Evolutionary conservation across 2,888 invertebrate species (phyloP).

Genomic region (Drosophila austrosaltans): DNA sequence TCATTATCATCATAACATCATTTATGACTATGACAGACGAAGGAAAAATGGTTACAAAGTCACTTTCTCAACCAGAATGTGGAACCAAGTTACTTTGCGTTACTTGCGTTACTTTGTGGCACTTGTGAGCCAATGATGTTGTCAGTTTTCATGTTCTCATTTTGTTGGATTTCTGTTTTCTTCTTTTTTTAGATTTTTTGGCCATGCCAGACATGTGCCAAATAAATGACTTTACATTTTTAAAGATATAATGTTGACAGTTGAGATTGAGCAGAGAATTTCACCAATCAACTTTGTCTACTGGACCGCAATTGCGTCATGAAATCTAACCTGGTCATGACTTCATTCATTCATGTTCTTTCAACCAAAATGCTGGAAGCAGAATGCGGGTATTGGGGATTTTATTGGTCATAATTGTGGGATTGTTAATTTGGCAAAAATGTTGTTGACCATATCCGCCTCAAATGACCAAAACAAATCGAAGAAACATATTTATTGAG

Average conservation of each 20-base stretch:
- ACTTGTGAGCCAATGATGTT: constrained; percentile 34
- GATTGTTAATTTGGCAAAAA: constrained; percentile 8
- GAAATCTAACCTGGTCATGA: constrained; percentile 55
- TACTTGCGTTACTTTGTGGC: constrained; percentile 14
- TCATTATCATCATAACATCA: constrained; percentile 36
- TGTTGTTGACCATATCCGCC: constrained; percentile 4
- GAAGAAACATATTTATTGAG: constrained; percentile 4
- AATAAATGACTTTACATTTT: constrained; percentile 75
- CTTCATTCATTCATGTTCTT: constrained; percentile 49
- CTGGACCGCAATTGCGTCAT: constrained; percentile 68
- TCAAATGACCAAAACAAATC: not conserved
- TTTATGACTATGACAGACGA: constrained; percentile 38
- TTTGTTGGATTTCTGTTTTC: not conserved
- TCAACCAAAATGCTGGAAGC: constrained; percentile 21
- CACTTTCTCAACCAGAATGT: constrained; percentile 38
- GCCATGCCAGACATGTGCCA: constrained; percentile 63
- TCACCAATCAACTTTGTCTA: constrained; percentile 50
- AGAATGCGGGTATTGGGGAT: constrained; percentile 12
- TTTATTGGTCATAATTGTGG: constrained; percentile 7
- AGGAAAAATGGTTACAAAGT: constrained; percentile 21
- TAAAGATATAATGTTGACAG: constrained; percentile 71
- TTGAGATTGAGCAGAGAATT: constrained; percentile 50
- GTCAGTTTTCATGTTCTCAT: constrained; percentile 43
- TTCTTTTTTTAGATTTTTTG: constrained; percentile 46
- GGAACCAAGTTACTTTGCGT: constrained; percentile 26